A percentile compares a stretch with the other conserved stretches of the same genome.
Conservation (phyloP, 1,140 invertebrate species). For the Drosophila persimilis region DNA sequence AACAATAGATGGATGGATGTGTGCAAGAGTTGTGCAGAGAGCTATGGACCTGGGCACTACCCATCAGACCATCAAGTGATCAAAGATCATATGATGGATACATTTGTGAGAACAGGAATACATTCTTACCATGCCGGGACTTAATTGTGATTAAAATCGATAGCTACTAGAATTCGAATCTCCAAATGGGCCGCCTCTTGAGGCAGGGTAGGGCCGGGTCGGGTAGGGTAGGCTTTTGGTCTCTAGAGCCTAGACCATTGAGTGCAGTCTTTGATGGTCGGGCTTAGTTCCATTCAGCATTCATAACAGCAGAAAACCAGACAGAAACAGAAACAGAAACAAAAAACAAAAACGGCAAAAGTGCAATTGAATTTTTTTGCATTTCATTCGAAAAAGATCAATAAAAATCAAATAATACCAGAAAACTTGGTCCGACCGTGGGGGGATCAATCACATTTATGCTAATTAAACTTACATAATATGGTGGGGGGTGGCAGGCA, state of each 20-base stretch:
- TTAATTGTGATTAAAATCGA: too few species aligned
- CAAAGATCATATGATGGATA: too few species aligned
- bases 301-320: slow-evolving; percentile 58
- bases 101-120: too few species aligned
- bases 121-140: too few species aligned
- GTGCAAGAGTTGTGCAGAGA: slow-evolving; percentile 11
- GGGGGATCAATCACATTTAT: slow-evolving; percentile 78
- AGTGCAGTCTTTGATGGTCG: slow-evolving; percentile 29
- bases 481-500: slow-evolving; percentile 3
- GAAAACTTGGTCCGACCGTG: slow-evolving; percentile 68
- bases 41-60: slow-evolving; percentile 56
- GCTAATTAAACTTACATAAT: slow-evolving; percentile 78
- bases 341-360: slow-evolving; percentile 48
- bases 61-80: slow-evolving; percentile 23
- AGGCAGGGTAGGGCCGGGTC: slow-evolving; percentile 58
- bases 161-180: too few species aligned
- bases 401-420: slow-evolving; percentile 79
- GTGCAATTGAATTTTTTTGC: slow-evolving; percentile 78
- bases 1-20: slow-evolving; percentile 48
- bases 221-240: slow-evolving; percentile 60
- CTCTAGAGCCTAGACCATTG: slow-evolving; percentile 53
- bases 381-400: slow-evolving; percentile 68
- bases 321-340: slow-evolving; percentile 14
- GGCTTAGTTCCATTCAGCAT: slow-evolving; percentile 40
- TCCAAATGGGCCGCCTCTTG: neutral